These are phyloP conservation scores for Heteromurus nitidus DNA, from an alignment of 2,888 invertebrate genomes.

Conservation along the genomic window DNA sequence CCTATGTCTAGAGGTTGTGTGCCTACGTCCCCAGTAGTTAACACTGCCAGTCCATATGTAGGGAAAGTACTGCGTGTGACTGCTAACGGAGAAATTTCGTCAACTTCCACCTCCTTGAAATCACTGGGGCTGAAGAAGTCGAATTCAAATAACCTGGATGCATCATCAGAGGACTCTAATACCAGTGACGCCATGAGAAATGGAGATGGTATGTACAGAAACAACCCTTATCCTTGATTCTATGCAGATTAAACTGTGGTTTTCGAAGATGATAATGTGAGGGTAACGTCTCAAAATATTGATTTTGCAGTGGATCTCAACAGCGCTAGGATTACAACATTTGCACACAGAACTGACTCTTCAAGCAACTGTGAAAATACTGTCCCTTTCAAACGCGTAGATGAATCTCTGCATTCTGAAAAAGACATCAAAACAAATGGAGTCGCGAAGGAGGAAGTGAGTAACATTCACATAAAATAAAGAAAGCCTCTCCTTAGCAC, in stretches of 20 bases:
- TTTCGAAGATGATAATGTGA: not conserved
- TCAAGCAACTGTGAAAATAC: slow-evolving; percentile 46
- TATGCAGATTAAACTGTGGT: not conserved
- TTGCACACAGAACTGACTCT: slow-evolving; percentile 14
- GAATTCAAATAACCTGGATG: not conserved
- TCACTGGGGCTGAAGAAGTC: not conserved
- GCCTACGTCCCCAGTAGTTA: slow-evolving; percentile 21
- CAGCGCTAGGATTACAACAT: slow-evolving; percentile 40
- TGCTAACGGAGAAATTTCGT: slow-evolving; percentile 37
- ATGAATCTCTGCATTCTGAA: slow-evolving; percentile 24
- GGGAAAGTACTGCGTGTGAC: slow-evolving; percentile 58
- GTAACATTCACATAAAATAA: slow-evolving; percentile 24
- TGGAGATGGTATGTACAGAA: slow-evolving; percentile 32
- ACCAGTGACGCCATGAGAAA: slow-evolving; percentile 7
- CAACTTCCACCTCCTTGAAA: slow-evolving; percentile 16
- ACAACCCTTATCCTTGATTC: no score
- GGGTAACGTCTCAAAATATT: not conserved
- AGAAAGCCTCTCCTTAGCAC: slow-evolving; percentile 14
- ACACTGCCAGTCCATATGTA: slow-evolving; percentile 38
- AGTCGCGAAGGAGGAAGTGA: slow-evolving; percentile 65
- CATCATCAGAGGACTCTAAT: slow-evolving; percentile 35
- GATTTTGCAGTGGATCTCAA: slow-evolving; percentile 41
- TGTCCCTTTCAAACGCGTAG: slow-evolving; percentile 18
- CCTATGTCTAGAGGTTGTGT: slow-evolving; percentile 51
- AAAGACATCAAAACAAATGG: slow-evolving; percentile 31